Base-by-base conservation (phyloP, 2,888 invertebrate genomes). In the Agrypnus murinus region DNA sequence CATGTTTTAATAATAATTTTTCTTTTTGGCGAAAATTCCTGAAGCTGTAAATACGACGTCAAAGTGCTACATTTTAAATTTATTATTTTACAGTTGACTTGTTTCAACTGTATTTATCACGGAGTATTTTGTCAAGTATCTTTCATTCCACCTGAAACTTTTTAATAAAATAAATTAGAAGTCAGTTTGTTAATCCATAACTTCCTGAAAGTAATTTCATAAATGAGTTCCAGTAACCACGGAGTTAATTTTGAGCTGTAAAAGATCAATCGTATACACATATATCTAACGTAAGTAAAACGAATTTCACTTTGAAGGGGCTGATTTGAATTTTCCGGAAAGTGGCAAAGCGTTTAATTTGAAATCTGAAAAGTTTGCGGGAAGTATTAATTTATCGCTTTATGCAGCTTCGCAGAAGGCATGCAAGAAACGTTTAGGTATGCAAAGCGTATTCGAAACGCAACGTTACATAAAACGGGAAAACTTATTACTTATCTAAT, bases 261-360 rank as follows among this genome's bases (percentile, higher is more conserved):
- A 45, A 60, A 60, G 60, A 60, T 60, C 60, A 60, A 45, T 46
- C 46, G 15, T 19, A 2, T 32, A 6, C 43, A 60, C 45, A 60
- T 45, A 60, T 46, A 60, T 46, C 32, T 46, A n/a, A n/a, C n/a
- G n/a, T n/a, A 15, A 45, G 46, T 46, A 34, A 46, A 60, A 60
- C 46, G 60, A 45, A 19, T 31, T 60, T 60, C 46, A 45, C 60
- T 60, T 60, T 60, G 60, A 65, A 70, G 73, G 74, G 10, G 36
- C 58, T 48, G 48, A 66, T 78, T 77, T 75, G 75, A 77, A 77
- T 77, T 75, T 74, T 71, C 74, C 72, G 71, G 73, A 75, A 75
- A 73, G 74, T 75, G 74, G 77, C 73, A 77, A 78, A 77, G 76
- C 77, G 75, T 78, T 78, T 77, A 77, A 77, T 78, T 77, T 76